These are phyloP conservation scores for Apantesis nais DNA, from an alignment of 2,888 invertebrate species.

Conservation along the genomic window DNA sequence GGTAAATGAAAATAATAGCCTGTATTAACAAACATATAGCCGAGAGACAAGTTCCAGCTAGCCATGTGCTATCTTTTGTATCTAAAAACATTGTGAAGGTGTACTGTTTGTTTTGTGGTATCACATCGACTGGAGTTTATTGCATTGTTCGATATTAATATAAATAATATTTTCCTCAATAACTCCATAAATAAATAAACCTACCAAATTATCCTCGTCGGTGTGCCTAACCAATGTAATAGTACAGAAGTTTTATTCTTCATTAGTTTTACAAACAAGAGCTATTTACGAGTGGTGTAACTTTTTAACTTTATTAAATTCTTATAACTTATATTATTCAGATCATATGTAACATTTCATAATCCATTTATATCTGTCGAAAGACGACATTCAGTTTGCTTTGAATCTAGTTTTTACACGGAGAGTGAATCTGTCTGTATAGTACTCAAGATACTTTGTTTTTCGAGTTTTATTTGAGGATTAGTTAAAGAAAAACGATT, in stretches of 20 bases:
- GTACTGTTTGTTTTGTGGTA: neutral
- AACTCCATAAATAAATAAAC: constrained; percentile 3
- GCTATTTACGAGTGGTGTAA: neutral
- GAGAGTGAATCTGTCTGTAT: no score
- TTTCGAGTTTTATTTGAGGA: no score
- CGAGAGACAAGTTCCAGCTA: constrained; percentile 9
- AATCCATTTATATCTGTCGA: no score
- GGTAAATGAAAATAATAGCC: neutral
- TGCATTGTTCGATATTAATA: neutral
- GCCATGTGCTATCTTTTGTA: constrained; percentile 10
- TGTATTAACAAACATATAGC: constrained; percentile 12
- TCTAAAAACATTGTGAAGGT: neutral
- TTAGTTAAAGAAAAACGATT: no score
- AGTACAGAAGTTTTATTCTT: neutral
- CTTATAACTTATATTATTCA: no score
- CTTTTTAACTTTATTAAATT: neutral
- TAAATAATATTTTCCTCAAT: constrained; percentile 11
- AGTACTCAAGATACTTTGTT: no score
- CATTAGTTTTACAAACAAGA: neutral
- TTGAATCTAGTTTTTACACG: no score
- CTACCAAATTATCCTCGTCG: neutral
- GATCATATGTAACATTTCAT: no score
- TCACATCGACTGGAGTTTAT: constrained; percentile 5
- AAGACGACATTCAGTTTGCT: no score
- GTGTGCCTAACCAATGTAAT: neutral